Conservation (phyloP, 2,797 vertebrate genomes). For the Holocentrus rufus region DNA sequence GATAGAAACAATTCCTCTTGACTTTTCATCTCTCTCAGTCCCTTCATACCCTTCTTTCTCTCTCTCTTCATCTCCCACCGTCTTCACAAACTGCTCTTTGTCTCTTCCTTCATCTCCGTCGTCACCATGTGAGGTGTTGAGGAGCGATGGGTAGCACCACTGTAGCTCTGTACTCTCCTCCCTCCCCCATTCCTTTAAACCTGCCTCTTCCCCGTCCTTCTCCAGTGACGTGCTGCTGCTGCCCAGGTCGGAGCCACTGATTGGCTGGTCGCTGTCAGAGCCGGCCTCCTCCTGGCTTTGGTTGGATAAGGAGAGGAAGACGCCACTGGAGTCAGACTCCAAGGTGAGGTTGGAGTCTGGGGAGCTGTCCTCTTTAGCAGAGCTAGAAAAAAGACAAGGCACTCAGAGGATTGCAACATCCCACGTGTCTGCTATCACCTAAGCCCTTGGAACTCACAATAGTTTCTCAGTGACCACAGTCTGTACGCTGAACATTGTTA, state of each 20-base stretch:
- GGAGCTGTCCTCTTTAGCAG: conserved; percentile 79
- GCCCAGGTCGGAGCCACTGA: conserved; percentile 78
- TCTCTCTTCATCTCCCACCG: conserved; percentile 21
- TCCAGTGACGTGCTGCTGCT: conserved; percentile 77
- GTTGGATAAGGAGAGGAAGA: conserved; percentile 82
- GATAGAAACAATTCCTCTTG: conserved; percentile 45
- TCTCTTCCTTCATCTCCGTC: conserved; percentile 29
- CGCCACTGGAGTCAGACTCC: conserved; percentile 82
- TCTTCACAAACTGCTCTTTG: conserved; percentile 6
- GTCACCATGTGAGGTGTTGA: conserved; percentile 56
- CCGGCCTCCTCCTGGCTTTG: conserved; percentile 79
- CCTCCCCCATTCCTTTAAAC: conserved; percentile 76
- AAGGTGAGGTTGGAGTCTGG: conserved; percentile 82
- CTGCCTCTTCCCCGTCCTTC: conserved; percentile 74
- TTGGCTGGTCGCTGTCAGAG: conserved; percentile 79
- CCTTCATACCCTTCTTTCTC: conserved; percentile 12
- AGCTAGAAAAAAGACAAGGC: conserved; percentile 62
- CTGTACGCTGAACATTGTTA: background rate
- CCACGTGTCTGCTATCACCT: background rate
- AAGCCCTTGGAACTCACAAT: background rate
- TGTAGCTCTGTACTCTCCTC: conserved; percentile 76
- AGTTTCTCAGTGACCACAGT: background rate
- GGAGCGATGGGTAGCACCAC: conserved; percentile 79
- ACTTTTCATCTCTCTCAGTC: conserved; percentile 25
- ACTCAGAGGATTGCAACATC: conserved; percentile 32